phyloP scores from a whole-genome alignment of 2,888 invertebrate species.

The Perizoma affinitatum region DNA sequence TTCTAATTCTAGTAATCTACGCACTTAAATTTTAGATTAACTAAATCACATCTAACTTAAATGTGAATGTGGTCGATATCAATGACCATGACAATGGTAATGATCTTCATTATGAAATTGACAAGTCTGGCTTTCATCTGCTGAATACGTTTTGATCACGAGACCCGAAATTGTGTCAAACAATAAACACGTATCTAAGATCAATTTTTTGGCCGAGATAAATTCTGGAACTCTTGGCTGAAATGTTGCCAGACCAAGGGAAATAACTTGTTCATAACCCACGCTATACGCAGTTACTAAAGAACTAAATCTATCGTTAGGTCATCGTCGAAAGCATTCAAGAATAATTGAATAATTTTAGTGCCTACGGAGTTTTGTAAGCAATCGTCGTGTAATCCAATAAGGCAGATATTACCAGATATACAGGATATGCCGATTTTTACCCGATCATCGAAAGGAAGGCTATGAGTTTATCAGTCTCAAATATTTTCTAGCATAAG shows the following conservation, averaged over 20 bases:
- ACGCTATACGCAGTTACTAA: not conserved
- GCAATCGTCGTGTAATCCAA: too few relatives aligned
- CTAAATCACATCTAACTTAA: conserved; percentile 23
- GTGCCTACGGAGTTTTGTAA: not conserved
- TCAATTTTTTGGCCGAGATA: conserved; percentile 21
- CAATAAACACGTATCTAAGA: conserved; percentile 30
- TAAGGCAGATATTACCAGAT: too few relatives aligned
- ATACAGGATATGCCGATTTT: too few relatives aligned
- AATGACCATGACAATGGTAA: conserved; percentile 46
- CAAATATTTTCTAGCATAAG: too few relatives aligned
- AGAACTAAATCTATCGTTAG: not conserved
- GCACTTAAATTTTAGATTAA: conserved; percentile 4
- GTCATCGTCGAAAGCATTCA: conserved; percentile 1
- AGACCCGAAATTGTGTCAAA: conserved; percentile 27
- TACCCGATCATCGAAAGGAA: too few relatives aligned
- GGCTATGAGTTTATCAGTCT: too few relatives aligned
- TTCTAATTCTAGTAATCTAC: not conserved
- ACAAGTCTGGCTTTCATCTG: conserved; percentile 42
- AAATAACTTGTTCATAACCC: not conserved
- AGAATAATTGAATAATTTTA: not conserved
- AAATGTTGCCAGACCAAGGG: not conserved
- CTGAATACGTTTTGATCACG: conserved; percentile 34
- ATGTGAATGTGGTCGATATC: conserved; percentile 44
- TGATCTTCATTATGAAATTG: conserved; percentile 48
- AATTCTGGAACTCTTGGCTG: conserved; percentile 14